Evolutionary conservation across 2,113 vertebrate species (phyloP), one percentile per base, ranked within the genome.

Genomic region (Anser cygnoides): DNA sequence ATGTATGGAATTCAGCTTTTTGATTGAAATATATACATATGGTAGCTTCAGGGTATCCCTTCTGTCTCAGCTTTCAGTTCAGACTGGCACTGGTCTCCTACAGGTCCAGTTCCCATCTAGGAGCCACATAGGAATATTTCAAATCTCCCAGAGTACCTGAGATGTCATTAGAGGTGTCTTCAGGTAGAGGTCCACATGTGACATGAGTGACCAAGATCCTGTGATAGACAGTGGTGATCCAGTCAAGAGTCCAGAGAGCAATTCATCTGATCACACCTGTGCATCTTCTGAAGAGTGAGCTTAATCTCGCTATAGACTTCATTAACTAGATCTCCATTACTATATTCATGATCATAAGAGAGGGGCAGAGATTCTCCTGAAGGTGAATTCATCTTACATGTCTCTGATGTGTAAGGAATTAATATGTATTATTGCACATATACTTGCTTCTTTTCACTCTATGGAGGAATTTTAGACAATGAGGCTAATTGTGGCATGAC

Each of bases 361-460:
- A 41, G n/a, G 65, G 4, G 17, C 6, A 46, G 20, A 28, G 14
- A 39, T 63, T 13, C 14, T 10, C 25, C 13, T 52, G 37, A 49
- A n/a, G 33, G 6, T 28, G 23, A 46, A 26, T 13, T 58, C 13
- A 11, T 58, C 52, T 67, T 35, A 50, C 4, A 12, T 12, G 8
- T 10, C 49, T 68, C n/a, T 0, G 5, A 1, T 8, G 12, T 17
- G 16, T 7, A 22, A 67, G 23, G 43, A 77, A 23, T 1, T 1
- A 54, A 28, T 79, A 23, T 25, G 3, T 28, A 16, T 4, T 28
- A 21, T 4, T 58, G 14, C 16, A 6, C 4, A 8, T 9, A 4
- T 3, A 4, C 33, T 49, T 68, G 3, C 21, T 73, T 41, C 17
- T 61, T 65, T 70, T 21, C 6, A 15, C 11, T 80, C 25, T n/a